These are phyloP conservation scores for Anticlea derivata DNA, from an alignment of 2,888 invertebrate species.

Conservation along the genomic window DNA sequence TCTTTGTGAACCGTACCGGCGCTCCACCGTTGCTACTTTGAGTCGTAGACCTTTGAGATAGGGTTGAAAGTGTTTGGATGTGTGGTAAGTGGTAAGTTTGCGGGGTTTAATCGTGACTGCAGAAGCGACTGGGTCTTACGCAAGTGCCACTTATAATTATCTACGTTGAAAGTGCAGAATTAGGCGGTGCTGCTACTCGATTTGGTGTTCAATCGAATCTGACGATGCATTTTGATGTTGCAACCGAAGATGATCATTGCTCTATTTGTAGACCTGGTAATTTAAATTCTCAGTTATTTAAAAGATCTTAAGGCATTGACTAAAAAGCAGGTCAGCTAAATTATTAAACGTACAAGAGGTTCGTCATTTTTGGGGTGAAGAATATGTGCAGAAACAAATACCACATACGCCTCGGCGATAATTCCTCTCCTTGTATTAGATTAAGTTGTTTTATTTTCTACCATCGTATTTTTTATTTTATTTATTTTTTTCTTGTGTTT, in stretches of 20 bases:
- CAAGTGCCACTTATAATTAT: conserved; percentile 75
- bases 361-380: too few species aligned
- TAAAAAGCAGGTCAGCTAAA: too few species aligned
- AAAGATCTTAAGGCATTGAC: too few species aligned
- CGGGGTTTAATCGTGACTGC: conserved; percentile 74
- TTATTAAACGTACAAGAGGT: too few species aligned
- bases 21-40: conserved; percentile 21
- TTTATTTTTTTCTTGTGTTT: too few species aligned
- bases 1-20: conserved; percentile 57
- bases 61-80: conserved; percentile 33
- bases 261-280: neutral
- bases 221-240: conserved; percentile 24
- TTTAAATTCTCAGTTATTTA: too few species aligned
- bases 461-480: too few species aligned
- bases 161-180: conserved; percentile 78
- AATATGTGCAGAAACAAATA: too few species aligned
- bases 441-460: too few species aligned
- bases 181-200: conserved; percentile 47
- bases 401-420: too few species aligned
- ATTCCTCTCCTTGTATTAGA: too few species aligned
- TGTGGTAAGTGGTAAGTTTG: conserved; percentile 36
- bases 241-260: conserved; percentile 10
- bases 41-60: conserved; percentile 34
- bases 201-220: conserved; percentile 28
- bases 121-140: conserved; percentile 74